Percentiles rank a stretch among this genome's conserved stretches.
These are phyloP conservation scores for Hephaestus fuliginosus DNA, from an alignment of 2,797 vertebrate species.

Conservation along the genomic window DNA sequence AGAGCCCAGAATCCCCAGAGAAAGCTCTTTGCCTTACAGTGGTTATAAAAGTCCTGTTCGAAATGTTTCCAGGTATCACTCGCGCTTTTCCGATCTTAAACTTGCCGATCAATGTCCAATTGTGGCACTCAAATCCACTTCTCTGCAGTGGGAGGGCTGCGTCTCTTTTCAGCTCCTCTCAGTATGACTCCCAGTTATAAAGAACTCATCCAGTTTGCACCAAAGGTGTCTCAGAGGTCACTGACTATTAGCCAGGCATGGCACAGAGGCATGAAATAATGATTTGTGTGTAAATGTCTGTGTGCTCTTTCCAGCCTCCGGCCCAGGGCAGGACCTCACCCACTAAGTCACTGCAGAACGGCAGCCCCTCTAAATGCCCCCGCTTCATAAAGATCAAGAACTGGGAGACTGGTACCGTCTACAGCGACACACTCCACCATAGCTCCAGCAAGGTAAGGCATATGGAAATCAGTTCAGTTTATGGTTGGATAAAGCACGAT, in stretches of 20 bases:
- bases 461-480: neutral
- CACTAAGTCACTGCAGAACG: conserved; percentile 86
- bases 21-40: conserved; percentile 5
- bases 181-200: conserved; percentile 25
- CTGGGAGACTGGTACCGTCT: conserved; percentile 92
- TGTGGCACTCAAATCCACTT: conserved; percentile 25
- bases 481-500: neutral
- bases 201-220: conserved; percentile 7
- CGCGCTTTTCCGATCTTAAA: neutral
- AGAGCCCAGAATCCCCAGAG: neutral
- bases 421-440: conserved; percentile 92
- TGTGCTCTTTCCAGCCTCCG: conserved; percentile 77
- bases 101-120: conserved; percentile 21
- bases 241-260: conserved; percentile 21
- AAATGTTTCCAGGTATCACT: conserved; percentile 19
- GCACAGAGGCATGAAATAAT: conserved; percentile 1
- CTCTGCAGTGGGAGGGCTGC: neutral
- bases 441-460: conserved; percentile 88
- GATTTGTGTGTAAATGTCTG: conserved; percentile 16
- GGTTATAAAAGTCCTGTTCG: neutral
- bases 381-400: conserved; percentile 96
- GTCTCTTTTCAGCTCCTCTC: conserved; percentile 14
- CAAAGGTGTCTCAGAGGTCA: conserved; percentile 28
- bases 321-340: conserved; percentile 87
- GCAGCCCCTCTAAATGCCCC: conserved; percentile 95